Base-by-base conservation (phyloP, 2,113 vertebrate genomes). In the Mormyrus lacerda region DNA sequence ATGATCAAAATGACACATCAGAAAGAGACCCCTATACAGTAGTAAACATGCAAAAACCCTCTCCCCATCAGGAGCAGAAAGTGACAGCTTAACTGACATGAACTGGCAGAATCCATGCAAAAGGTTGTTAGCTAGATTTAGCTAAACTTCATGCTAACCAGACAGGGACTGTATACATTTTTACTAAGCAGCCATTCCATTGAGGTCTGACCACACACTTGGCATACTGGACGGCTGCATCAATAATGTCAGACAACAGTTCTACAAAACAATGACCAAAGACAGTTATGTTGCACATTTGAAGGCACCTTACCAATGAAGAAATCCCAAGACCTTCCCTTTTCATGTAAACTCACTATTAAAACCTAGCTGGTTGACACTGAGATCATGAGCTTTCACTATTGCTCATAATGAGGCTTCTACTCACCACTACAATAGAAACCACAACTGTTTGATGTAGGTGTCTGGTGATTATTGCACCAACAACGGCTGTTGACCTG, bases 401-500 rank as follows among this genome's bases (percentile, higher is more conserved):
- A 35, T 73, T 13, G 65, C 65, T 4, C 15, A 4, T 35, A 10
- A 82, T 82, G 76, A 45, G 17, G 21, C 4, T 9, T 83, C 39
- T 19, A 83, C 79, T 47, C 35, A 87, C 86, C 51, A 17, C 35
- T 87, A 44, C 90, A 92, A n/a, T 1, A 7, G 69, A 92, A 89
- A n/a, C 83, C 47, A 76, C 91, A 90, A 11, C 17, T 87, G 15
- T 91, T 83, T 45, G 51, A 19, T 3, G 10, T 0, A 2, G 19
- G 82, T 1, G 84, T 89, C 10, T 24, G n/a, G 21, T 47, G 4
- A 0, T 93, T 47, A 0, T 89, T 51, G 44, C 93, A 94, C 93
- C 94, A 95, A 86, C 87, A 90, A 13, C 87, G 93, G 87, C 93
- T 95, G 89, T 93, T 95, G 90, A 94, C 93, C 92, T 94, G 94